These are phyloP conservation scores for Steromphala cineraria DNA, from an alignment of 2,888 invertebrate genomes.

Conservation along the genomic window DNA sequence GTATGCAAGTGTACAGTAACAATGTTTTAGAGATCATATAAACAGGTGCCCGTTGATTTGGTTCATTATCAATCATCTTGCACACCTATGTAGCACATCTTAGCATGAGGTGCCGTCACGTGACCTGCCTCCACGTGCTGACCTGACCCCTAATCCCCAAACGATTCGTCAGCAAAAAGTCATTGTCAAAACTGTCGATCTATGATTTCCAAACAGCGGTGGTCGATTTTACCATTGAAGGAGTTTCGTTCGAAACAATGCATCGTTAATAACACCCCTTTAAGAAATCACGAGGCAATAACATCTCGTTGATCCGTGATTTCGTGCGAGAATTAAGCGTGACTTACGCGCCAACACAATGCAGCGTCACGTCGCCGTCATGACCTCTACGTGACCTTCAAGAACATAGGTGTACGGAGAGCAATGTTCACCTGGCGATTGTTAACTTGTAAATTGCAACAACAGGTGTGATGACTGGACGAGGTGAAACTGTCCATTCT, in stretches of 20 bases:
- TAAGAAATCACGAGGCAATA: constrained; percentile 14
- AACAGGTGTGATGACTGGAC: constrained; percentile 5
- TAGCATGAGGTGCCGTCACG: not conserved
- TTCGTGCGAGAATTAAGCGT: constrained; percentile 11
- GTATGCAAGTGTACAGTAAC: not conserved
- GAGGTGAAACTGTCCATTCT: not conserved
- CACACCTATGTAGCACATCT: not conserved
- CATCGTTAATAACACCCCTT: constrained; percentile 14
- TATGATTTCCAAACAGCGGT: not conserved
- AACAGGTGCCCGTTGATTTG: not conserved
- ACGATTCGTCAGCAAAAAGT: not conserved
- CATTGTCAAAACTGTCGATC: not conserved
- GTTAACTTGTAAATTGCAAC: constrained; percentile 10
- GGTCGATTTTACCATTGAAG: not conserved
- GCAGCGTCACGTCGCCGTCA: not conserved
- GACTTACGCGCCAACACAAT: constrained; percentile 10
- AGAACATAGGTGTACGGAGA: not conserved
- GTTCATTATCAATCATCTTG: not conserved
- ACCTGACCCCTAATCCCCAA: constrained; percentile 3
- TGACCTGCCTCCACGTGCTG: not conserved
- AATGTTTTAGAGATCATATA: not conserved
- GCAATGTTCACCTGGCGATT: not conserved
- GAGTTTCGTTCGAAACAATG: constrained; percentile 3
- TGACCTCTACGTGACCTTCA: not conserved
- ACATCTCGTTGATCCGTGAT: constrained; percentile 16